A percentile compares a stretch with the other conserved stretches of the same genome.
phyloP scores from a whole-genome alignment of 2,113 vertebrate species.

The Psittacara wagleri region DNA sequence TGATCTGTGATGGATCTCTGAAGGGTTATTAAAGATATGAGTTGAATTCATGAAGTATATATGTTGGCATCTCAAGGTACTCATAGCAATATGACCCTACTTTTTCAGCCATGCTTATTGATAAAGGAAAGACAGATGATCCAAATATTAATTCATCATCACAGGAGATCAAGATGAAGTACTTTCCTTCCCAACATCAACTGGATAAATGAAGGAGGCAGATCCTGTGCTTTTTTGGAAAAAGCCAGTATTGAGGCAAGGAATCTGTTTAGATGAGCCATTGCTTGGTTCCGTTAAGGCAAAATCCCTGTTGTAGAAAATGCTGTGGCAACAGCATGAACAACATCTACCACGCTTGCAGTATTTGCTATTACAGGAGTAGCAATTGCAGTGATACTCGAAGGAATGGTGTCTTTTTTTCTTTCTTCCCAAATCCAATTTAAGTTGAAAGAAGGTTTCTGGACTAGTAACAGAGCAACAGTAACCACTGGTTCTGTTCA shows the following conservation, averaged over 20 bases:
- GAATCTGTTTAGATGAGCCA: background rate
- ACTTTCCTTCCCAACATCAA: background rate
- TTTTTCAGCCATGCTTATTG: background rate
- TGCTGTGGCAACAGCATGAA: slow-evolving; percentile 11
- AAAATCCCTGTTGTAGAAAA: background rate
- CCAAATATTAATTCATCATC: background rate
- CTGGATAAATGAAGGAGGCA: background rate
- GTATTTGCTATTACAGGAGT: background rate
- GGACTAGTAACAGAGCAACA: slow-evolving; percentile 29
- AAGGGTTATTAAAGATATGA: background rate
- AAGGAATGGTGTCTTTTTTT: slow-evolving; percentile 22
- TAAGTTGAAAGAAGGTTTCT: slow-evolving; percentile 41
- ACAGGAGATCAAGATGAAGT: background rate
- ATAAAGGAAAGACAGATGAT: background rate
- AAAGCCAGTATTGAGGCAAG: background rate
- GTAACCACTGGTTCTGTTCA: slow-evolving; percentile 17
- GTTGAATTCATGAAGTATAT: slow-evolving; percentile 2
- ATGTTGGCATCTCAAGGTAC: background rate
- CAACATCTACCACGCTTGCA: background rate
- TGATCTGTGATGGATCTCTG: background rate
- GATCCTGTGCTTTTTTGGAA: background rate
- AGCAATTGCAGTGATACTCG: slow-evolving; percentile 14
- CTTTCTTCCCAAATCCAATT: slow-evolving; percentile 42
- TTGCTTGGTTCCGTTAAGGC: slow-evolving; percentile 24
- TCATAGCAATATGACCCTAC: background rate